Evolutionary conservation across 2,888 invertebrate species (phyloP), one percentile per base, ranked within the genome.

Genomic region (Stenodema calcarata): DNA sequence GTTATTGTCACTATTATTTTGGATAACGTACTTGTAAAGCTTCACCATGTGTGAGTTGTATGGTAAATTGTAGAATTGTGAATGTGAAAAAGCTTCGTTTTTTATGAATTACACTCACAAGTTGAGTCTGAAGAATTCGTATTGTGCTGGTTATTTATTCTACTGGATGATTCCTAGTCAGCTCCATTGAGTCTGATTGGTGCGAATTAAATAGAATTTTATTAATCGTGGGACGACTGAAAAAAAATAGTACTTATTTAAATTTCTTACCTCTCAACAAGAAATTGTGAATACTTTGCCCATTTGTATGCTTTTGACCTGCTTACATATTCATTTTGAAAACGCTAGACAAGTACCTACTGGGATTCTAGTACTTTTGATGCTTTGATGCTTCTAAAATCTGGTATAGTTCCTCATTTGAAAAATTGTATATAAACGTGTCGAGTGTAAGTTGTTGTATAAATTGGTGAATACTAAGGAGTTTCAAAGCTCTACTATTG

Each of bases 371-470:
- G 23, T 62, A 62, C 62, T 62, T 62, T 62, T 62, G 62, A 62
- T 62, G 62, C 62, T 62, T 62, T 62, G 11, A 35, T 73, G 73
- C 73, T 73, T 73, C 73, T 73, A 69, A 82, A 80, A 69, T 54
- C 82, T 82, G 82, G 82, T 82, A 82, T 82, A 82, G 82, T 82
- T 82, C 82, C 82, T 82, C 62, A 42, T 62, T 69, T 82, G 82
- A 62, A 82, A 62, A 62, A 18, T 62, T 69, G 80, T 81, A 81
- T 54, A 81, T 81, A 81, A 7, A 54, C 69, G 47, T 69, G 41
- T 82, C 35, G 70, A 27, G 70, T 62, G 54, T 82, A 82, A 82
- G 35, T 82, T 82, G 80, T 80, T 50, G 50, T 80, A 54, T 44
- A 54, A 23, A 44, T 79, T 79, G 79, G 41, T 81, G 62, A 44